These are phyloP conservation scores for Trachurus trachurus DNA, from an alignment of 2,797 vertebrate genomes.

Conservation along the genomic window DNA sequence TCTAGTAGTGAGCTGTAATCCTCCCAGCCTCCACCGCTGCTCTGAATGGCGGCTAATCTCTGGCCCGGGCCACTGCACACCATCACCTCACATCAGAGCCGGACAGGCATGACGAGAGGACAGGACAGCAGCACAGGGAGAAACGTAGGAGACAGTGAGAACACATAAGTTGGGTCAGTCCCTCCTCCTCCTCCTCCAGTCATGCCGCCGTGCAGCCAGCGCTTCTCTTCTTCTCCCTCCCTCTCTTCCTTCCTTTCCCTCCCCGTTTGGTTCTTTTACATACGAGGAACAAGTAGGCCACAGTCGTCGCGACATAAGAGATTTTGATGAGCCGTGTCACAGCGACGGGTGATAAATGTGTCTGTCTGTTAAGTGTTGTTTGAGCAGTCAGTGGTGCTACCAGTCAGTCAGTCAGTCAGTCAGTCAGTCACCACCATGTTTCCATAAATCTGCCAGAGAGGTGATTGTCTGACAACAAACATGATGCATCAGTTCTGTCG, in stretches of 20 bases:
- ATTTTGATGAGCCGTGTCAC: constrained; percentile 42
- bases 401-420: no score
- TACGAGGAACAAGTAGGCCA: constrained; percentile 43
- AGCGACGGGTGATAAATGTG: constrained; percentile 50
- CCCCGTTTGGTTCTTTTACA: constrained; percentile 1
- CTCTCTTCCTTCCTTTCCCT: not conserved
- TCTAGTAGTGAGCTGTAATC: constrained; percentile 77
- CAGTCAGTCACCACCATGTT: no score
- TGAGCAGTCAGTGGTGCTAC: constrained; percentile 35
- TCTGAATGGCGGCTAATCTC: constrained; percentile 80
- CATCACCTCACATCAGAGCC: constrained; percentile 74
- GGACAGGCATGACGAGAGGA: constrained; percentile 58
- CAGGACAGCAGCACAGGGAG: constrained; percentile 46
- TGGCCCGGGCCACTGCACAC: constrained; percentile 68
- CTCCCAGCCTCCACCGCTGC: constrained; percentile 55
- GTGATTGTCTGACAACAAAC: constrained; percentile 70
- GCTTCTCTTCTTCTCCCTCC: not conserved
- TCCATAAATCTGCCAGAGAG: constrained; percentile 51
- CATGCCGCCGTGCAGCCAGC: constrained; percentile 12
- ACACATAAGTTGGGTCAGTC: constrained; percentile 41
- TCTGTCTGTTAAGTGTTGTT: constrained; percentile 34
- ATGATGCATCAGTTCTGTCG: constrained; percentile 56
- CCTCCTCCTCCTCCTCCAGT: constrained; percentile 33
- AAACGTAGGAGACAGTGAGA: constrained; percentile 33
- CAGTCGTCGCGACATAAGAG: constrained; percentile 22